Base-by-base conservation (phyloP, 2,888 invertebrate species). In the Chesias legatella region DNA sequence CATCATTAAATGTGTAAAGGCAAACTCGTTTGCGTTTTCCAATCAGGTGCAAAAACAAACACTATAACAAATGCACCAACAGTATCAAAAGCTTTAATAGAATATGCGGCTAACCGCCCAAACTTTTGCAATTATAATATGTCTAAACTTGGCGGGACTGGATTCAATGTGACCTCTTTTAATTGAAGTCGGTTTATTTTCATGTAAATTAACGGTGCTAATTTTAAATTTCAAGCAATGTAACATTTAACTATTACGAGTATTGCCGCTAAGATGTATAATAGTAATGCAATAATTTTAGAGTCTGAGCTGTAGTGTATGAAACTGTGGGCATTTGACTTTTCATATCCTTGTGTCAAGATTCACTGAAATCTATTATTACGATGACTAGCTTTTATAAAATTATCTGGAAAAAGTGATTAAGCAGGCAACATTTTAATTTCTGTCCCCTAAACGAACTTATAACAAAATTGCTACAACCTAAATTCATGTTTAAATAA, bases 61-160 rank as follows among this genome's bases (percentile, higher is more conserved):
- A 42, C 38, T 37, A 33, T 52, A 46, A 47, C 38, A 50, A 53
- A 48, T 48, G 51, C 48, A 48, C 33, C 39, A 46, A 38, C 51
- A 48, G 28, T 41, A 44, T 43, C 40, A 45, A 48, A 51, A 54
- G 39, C 51, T 49, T 48, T 54, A 51, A 51, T 51, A 49, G 44
- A 54, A 51, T 43, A 47, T 49, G 53, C 49, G 49, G 45, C 29
- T 44, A 37, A 47, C 43, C 30, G 9, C 31, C 32, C 40, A 49
- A 54, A 51, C 51, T 54, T 54, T 54, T 47, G 43, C 43, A 54
- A 54, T 54, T 41, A 46, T 51, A 46, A 46, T 51, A 43, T 51
- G 51, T 44, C 43, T 46, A 48, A 43, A 45, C 42, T 53, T 38
- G 10, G 38, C 20, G 43, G 23, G 25, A 8, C 7, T 7, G 36